Evolutionary conservation across 2,113 vertebrate genomes (phyloP), one percentile per base, ranked within the genome.

Genomic region (Bucco capensis): DNA sequence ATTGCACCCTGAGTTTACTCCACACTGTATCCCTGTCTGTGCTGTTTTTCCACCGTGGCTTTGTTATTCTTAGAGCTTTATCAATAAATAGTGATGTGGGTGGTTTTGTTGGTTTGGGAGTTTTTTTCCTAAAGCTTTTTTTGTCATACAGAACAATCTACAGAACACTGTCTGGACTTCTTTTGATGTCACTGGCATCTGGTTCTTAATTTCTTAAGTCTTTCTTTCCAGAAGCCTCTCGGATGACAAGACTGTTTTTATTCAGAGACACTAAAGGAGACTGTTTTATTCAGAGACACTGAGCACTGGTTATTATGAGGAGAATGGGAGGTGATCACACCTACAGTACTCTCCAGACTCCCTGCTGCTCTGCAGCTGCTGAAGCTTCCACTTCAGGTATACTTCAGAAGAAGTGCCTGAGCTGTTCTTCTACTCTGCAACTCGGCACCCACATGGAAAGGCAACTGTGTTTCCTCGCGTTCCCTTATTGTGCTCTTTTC

Each of bases 141-240:
- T 60, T 83, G 30, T 82, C 56, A 31, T 28, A 75, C 57, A 60
- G 74, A 96, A 82, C 47, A 78, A 90, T 84, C 70, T 49, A 33
- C 37, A 65, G 86, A 90, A 69, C 46, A 56, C 37, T 84, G 28
- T n/a, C 70, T 79, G 66, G 61, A 56, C 58, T 88, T 78, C 40
- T 88, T 90, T 61, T 79, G 83, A 89, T 96, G 83, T 90, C 86
- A 69, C 54, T 62, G 66, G 78, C 83, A 84, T 93, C 87, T 95
- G 67, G 53, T 70, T 90, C 89, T 88, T 89, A 86, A 89, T 86
- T 62, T 82, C 44, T 89, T 75, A 84, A 86, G 18, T 79, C 78
- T 87, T 92, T 85, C 74, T 92, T 90, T 92, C 49, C 75, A 86
- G 78, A 73, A 79, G 12, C 46, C 66, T 87, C 81, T 85, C n/a